Percentiles rank a stretch among this genome's conserved stretches.
phyloP scores from a whole-genome alignment of 64 coral and sea anemone species.

The Exaiptasia diaphana region DNA sequence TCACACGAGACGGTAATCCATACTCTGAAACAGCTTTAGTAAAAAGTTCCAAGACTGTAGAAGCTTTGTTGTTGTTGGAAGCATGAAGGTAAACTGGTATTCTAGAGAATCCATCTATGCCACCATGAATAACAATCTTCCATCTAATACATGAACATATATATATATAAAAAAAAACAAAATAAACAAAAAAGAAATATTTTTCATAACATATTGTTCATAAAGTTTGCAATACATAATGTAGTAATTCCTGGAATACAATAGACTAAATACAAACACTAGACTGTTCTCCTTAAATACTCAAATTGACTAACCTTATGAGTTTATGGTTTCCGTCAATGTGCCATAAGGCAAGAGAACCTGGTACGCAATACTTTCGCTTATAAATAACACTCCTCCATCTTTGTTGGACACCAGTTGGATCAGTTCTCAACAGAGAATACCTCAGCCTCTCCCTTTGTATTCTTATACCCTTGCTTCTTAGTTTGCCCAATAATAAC shows the following conservation, averaged over 20 bases:
- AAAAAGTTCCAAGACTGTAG: constrained; percentile 44
- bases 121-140: too few species aligned
- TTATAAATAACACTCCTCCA: constrained; percentile 42
- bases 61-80: constrained; percentile 27
- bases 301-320: constrained; percentile 57
- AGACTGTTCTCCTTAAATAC: too few species aligned
- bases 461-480: constrained; percentile 43
- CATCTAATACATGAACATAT: constrained; percentile 21
- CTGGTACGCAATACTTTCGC: constrained; percentile 36
- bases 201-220: too few species aligned
- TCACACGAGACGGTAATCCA: constrained; percentile 45
- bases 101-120: too few species aligned
- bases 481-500: constrained; percentile 49
- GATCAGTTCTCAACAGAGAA: constrained; percentile 54
- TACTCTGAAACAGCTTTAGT: constrained; percentile 25
- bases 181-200: too few species aligned
- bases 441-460: constrained; percentile 56
- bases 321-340: constrained; percentile 66
- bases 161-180: too few species aligned
- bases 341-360: constrained; percentile 59
- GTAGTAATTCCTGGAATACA: too few species aligned
- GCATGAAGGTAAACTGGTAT: too few species aligned
- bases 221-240: too few species aligned
- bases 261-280: too few species aligned
- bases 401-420: constrained; percentile 61